Conservation (phyloP, 2,113 vertebrate genomes). For the Alligator mississippiensis region DNA sequence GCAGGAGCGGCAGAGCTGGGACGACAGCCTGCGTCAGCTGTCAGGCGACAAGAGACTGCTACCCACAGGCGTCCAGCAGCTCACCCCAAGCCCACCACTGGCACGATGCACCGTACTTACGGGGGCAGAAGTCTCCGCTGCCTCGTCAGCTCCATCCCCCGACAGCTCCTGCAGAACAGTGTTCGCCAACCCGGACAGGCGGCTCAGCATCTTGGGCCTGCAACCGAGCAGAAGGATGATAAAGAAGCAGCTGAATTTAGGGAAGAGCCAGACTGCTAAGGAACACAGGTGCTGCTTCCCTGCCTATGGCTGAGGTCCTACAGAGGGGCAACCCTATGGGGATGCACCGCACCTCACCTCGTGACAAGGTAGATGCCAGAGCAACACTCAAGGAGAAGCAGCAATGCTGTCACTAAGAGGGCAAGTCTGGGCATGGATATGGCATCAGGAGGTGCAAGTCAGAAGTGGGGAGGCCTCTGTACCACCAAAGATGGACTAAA, state of each 20-base stretch:
- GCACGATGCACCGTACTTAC: conserved; percentile 67
- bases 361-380: not conserved
- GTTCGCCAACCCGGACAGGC: conserved; percentile 87
- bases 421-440: not conserved
- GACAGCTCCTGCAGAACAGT: conserved; percentile 92
- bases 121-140: not conserved
- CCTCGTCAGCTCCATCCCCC: conserved; percentile 73
- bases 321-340: not conserved
- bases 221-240: conserved; percentile 6
- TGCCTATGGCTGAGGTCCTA: not conserved
- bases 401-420: accelerated
- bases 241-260: not conserved
- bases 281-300: not conserved
- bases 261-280: not conserved
- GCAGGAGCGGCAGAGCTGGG: not conserved
- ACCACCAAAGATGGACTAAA: not conserved
- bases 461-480: not conserved
- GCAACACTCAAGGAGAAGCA: not conserved
- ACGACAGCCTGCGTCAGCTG: not conserved
- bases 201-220: conserved; percentile 88
- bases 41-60: not conserved
- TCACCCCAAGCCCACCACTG: not conserved
- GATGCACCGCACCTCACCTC: not conserved
- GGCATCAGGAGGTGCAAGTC: not conserved
- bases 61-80: not conserved